Evolutionary conservation across 2,113 vertebrate genomes (phyloP).

Genomic region (Cephalopterus ornatus): DNA sequence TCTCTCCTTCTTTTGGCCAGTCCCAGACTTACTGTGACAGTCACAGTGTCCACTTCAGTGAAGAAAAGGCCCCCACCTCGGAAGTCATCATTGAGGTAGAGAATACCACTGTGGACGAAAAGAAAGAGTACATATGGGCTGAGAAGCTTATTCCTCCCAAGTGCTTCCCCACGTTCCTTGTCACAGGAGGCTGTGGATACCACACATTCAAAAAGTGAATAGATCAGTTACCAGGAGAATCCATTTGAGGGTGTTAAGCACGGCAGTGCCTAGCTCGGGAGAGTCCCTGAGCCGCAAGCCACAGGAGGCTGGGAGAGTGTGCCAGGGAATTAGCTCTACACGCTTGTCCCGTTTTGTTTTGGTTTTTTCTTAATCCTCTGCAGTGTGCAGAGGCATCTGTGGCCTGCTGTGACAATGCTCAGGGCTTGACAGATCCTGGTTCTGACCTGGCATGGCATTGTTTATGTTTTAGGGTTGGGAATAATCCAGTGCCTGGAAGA

Average conservation of each 20-base stretch:
- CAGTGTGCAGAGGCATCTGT: background rate
- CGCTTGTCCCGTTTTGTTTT: background rate
- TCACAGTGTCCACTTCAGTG: slow-evolving; percentile 86
- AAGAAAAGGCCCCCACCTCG: slow-evolving; percentile 92
- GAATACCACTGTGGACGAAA: slow-evolving; percentile 80
- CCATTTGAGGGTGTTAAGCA: background rate
- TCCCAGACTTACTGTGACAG: slow-evolving; percentile 78
- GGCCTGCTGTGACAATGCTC: background rate
- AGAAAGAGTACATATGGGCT: background rate
- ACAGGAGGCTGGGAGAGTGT: background rate
- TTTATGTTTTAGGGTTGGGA: background rate
- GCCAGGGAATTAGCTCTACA: background rate
- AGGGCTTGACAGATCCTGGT: background rate
- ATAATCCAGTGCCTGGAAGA: background rate
- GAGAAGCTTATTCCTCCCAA: background rate
- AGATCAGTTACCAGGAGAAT: background rate
- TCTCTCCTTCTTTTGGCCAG: background rate
- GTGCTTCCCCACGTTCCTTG: background rate
- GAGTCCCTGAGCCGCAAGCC: background rate
- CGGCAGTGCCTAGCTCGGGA: background rate
- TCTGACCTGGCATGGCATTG: background rate
- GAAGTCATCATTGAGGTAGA: slow-evolving; percentile 95
- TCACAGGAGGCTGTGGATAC: background rate
- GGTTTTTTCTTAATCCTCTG: background rate
- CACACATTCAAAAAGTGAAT: background rate